phyloP scores from a whole-genome alignment of 2,888 invertebrate species.

The Pachliopta kotzebuea region DNA sequence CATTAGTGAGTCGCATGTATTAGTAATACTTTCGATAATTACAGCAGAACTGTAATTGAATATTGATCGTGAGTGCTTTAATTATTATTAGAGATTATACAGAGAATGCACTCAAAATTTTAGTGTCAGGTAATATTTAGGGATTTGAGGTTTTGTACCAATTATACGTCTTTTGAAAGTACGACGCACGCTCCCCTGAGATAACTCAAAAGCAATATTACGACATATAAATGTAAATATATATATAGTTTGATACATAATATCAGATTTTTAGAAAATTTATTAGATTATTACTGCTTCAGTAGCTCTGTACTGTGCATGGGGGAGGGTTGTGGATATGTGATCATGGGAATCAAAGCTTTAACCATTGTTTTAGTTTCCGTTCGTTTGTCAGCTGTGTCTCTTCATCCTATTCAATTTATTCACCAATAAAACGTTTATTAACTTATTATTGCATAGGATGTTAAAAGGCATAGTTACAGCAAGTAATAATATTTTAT shows the following conservation, averaged over 20 bases:
- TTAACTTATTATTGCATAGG: slow-evolving; percentile 24
- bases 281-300: slow-evolving; percentile 73
- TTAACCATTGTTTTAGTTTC: slow-evolving; percentile 71
- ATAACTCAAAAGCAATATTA: slow-evolving; percentile 80
- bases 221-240: slow-evolving; percentile 80
- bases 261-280: slow-evolving; percentile 78
- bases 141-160: slow-evolving; percentile 73
- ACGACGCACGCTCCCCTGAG: slow-evolving; percentile 76
- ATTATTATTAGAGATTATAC: slow-evolving; percentile 67
- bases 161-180: slow-evolving; percentile 66
- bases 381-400: slow-evolving; percentile 59
- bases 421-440: slow-evolving; percentile 10
- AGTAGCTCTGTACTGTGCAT: slow-evolving; percentile 63
- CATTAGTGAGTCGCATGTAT: slow-evolving; percentile 68
- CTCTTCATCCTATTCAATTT: slow-evolving; percentile 40
- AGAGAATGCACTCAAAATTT: slow-evolving; percentile 69
- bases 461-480: slow-evolving; percentile 55
- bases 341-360: slow-evolving; percentile 79
- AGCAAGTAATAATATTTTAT: slow-evolving; percentile 54
- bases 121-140: slow-evolving; percentile 64
- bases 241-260: slow-evolving; percentile 73
- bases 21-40: slow-evolving; percentile 59
- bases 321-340: slow-evolving; percentile 65
- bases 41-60: slow-evolving; percentile 69
- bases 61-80: slow-evolving; percentile 74